phyloP scores from a whole-genome alignment of 2,113 vertebrate genomes.

The Gobius niger region DNA sequence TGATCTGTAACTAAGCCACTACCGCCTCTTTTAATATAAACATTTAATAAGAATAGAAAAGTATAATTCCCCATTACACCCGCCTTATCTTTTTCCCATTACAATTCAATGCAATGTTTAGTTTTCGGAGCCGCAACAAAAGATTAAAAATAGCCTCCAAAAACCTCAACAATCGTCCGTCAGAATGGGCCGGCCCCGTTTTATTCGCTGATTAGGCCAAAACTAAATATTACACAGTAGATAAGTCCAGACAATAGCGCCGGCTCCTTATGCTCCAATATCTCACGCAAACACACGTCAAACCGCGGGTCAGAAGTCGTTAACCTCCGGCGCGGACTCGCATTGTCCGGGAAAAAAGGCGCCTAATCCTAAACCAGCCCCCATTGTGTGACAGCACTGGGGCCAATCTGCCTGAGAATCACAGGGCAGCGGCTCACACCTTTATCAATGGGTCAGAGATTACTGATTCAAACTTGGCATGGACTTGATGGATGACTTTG shows the following conservation, averaged over 20 bases:
- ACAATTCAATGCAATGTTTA: neutral
- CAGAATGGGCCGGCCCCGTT: slow-evolving; percentile 31
- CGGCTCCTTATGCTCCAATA: slow-evolving; percentile 23
- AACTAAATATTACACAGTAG: slow-evolving; percentile 55
- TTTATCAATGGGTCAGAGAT: slow-evolving; percentile 34
- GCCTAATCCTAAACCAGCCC: slow-evolving; percentile 43
- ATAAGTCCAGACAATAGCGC: slow-evolving; percentile 56
- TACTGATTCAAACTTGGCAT: slow-evolving; percentile 22
- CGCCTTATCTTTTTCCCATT: neutral
- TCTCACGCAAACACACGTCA: slow-evolving; percentile 44
- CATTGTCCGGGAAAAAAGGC: slow-evolving; percentile 41
- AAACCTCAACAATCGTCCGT: slow-evolving; percentile 45
- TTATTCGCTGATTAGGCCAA: slow-evolving; percentile 52
- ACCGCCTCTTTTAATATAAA: neutral
- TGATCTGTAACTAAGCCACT: too few relatives aligned
- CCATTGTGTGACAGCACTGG: slow-evolving; percentile 26
- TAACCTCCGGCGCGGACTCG: slow-evolving; percentile 28
- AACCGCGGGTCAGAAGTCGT: slow-evolving; percentile 29
- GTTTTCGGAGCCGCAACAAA: neutral
- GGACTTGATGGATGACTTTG: neutral
- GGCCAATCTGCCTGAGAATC: slow-evolving; percentile 41
- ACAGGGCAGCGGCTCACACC: neutral
- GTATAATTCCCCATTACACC: slow-evolving; percentile 13
- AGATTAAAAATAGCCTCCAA: slow-evolving; percentile 44
- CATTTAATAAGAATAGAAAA: too few relatives aligned